Evolutionary conservation across 2,888 invertebrate species (phyloP), one percentile per base, ranked within the genome.

Genomic region (Ormyrus labotus): DNA sequence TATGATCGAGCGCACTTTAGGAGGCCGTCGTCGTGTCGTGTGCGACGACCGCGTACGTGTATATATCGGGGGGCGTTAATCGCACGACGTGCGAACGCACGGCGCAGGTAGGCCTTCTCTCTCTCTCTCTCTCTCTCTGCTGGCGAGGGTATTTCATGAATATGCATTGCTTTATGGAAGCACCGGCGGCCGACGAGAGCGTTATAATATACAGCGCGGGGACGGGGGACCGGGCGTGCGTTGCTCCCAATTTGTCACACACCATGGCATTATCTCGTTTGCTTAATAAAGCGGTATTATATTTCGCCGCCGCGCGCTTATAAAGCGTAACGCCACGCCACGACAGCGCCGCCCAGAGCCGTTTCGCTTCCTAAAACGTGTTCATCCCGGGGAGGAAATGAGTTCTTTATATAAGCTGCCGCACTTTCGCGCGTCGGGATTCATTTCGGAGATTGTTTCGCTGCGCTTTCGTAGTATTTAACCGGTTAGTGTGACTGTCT

Each of bases 241-340:
- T 90, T 89, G 89, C 89, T 89, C 89, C 89, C 90, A 90, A 90
- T 90, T 90, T 90, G 90, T 89, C 90, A 90, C 90, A 90, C 89
- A 89, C 88, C 89, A 87, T 88, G 88, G 89, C 88, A 89, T 89
- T 89, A 90, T 89, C 88, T 88, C 88, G 88, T 89, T 90, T 88
- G 85, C 84, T 86, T 89, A 90, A 90, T 89, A 88, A 89, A 90
- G 88, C 84, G 86, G 87, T 88, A 87, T 88, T 87, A 87, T 84
- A 82, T 83, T 77, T 61, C 82, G 81, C 78, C 73, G 67, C 80
- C 72, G 53, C 45, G 10, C 13, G 45, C 6, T 2, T 6, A 45
- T 58, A 58, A 11, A 11, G n/a, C n/a, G 77, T 67, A 83, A 78
- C 80, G 81, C 72, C 34, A 0, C 55, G 51, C 51, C 65, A n/a